Percentiles rank a stretch among this genome's conserved stretches.
phyloP scores from a whole-genome alignment of 2,888 invertebrate species.

The Endotricha flammealis region DNA sequence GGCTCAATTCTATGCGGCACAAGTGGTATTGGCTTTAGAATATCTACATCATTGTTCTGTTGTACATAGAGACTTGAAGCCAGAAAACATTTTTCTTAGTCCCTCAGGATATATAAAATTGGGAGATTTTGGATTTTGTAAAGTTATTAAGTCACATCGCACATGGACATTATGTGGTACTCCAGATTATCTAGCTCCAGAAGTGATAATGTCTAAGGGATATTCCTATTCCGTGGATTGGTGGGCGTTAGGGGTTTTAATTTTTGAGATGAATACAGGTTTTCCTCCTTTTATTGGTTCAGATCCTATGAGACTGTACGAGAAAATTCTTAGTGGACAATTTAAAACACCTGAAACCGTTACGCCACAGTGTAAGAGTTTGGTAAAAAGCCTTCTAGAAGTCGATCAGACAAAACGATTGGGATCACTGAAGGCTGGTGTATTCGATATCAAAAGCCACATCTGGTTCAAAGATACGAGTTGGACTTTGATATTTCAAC shows the following conservation, averaged over 20 bases:
- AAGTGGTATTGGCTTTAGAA: constrained; percentile 91
- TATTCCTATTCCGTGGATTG: constrained; percentile 95
- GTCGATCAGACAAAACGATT: constrained; percentile 76
- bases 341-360: constrained; percentile 90
- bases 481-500: constrained; percentile 89
- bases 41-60: constrained; percentile 91
- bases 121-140: constrained; percentile 96
- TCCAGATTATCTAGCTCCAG: constrained; percentile 97
- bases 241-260: constrained; percentile 94
- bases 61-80: constrained; percentile 93
- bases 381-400: constrained; percentile 88
- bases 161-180: constrained; percentile 97
- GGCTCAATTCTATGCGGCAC: constrained; percentile 91
- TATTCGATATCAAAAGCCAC: constrained; percentile 93
- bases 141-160: constrained; percentile 82
- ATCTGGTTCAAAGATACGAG: constrained; percentile 90
- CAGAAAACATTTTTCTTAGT: constrained; percentile 91
- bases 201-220: constrained; percentile 91
- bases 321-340: constrained; percentile 92
- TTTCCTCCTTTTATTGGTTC: constrained; percentile 93
- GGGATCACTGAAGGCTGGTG: constrained; percentile 92
- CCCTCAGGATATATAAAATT: constrained; percentile 86
- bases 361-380: constrained; percentile 85
- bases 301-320: constrained; percentile 94
- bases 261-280: constrained; percentile 93